Percentiles rank a stretch among this genome's conserved stretches.
Conservation (phyloP, 2,797 vertebrate genomes). For the Antrozous pallidus region DNA sequence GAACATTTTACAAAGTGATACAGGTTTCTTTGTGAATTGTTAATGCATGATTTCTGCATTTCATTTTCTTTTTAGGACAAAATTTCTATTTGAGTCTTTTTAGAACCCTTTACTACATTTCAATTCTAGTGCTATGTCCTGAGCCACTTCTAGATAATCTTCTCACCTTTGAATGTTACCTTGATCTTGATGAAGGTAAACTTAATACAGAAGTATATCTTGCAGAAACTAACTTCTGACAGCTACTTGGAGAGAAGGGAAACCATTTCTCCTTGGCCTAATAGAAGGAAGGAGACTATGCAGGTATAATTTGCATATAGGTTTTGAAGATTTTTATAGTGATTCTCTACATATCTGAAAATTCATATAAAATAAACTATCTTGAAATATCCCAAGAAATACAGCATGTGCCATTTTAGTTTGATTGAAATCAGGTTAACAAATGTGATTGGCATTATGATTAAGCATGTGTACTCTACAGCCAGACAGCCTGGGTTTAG, state of each 20-base stretch:
- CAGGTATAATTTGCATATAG: conserved; percentile 7
- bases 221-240: conserved; percentile 44
- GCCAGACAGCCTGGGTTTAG: neutral
- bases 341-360: neutral
- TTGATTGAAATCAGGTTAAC: neutral
- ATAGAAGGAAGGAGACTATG: neutral
- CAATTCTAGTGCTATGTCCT: neutral
- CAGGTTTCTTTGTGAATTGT: neutral
- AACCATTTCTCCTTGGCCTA: neutral
- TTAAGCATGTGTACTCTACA: accelerated
- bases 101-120: neutral
- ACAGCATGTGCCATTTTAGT: neutral
- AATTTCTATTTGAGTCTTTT: neutral
- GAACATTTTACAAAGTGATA: neutral
- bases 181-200: conserved; percentile 27
- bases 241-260: neutral
- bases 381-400: neutral
- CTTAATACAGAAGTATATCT: conserved; percentile 50
- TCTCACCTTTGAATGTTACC: conserved; percentile 3
- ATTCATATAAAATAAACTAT: neutral
- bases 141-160: conserved; percentile 39
- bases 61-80: neutral
- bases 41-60: neutral
- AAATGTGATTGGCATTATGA: too few relatives aligned
- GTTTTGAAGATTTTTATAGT: conserved; percentile 11